Evolutionary conservation across 1,140 invertebrate species (phyloP), one percentile per base, ranked within the genome.

Genomic region (Thaumatotibia leucotreta): DNA sequence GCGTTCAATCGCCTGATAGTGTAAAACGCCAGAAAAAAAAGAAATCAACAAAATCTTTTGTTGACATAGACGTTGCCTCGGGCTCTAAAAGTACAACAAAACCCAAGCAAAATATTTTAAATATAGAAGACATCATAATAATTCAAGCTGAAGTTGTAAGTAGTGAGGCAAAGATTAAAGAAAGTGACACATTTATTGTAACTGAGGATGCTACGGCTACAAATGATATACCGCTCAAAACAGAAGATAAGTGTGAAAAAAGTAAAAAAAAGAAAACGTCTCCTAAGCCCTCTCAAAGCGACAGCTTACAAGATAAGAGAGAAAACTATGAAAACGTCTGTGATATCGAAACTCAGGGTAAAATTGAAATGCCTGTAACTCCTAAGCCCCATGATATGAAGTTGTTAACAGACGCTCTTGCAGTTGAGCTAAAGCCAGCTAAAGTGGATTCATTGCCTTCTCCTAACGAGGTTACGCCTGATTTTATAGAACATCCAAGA

Each of bases 401-500:
- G 4, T 6, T 35, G 22, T 62, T 35, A 33, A 14, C 31, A 29
- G 39, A 27, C 22, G 14, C 5, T 45, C 0, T 35, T 27, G 20
- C 22, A 5, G 23, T 49, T 17, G 35, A 49, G n/a, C 9, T 17
- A 49, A 35, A 35, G 1, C n/a, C 10, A 27, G 6, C 23, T 24
- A 20, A 39, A 27, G n/a, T 6, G 1, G 64, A 31, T 20, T 23
- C 14, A 14, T 5, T 58, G 4, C n/a, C 24, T 3, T 68, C 77
- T 20, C 27, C 50, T 63, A 78, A 65, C 68, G 77, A 79, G 23
- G 58, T 69, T 10, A 79, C 75, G 4, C 88, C 88, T 24, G 86
- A 90, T 71, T 77, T 80, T 9, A 80, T 88, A 32, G 77, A 84
- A 17, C 74, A 83, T 64, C 84, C 86, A 17, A 67, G 83, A 27